These are phyloP conservation scores for Scyliorhinus canicula DNA, from an alignment of 2,797 vertebrate species.

Conservation along the genomic window DNA sequence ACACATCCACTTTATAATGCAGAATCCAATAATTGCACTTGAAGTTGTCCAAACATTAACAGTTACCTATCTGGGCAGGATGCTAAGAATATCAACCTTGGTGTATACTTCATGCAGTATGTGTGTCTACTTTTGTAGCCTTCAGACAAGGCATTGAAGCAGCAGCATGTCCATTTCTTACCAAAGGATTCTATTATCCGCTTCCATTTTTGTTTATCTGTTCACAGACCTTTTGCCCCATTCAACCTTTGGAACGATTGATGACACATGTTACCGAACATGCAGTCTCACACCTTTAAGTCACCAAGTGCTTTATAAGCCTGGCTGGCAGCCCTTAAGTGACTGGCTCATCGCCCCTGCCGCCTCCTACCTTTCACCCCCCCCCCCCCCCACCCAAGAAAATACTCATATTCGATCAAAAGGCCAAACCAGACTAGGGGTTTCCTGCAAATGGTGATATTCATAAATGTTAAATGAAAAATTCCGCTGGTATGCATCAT, in stretches of 20 bases:
- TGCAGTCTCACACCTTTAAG: no score
- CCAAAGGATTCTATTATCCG: not conserved
- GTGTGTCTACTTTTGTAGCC: not conserved
- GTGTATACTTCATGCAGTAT: not conserved
- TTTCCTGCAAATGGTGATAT: not conserved
- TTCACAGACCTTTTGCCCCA: not conserved
- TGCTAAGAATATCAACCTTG: not conserved
- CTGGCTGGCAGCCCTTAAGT: no score
- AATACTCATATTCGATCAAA: not conserved
- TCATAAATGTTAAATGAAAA: not conserved
- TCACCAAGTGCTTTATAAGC: no score
- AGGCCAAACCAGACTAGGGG: not conserved
- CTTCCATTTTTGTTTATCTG: not conserved
- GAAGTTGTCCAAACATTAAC: not conserved
- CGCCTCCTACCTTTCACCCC: no score
- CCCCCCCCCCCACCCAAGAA: not conserved
- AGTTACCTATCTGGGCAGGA: not conserved
- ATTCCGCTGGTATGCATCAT: not conserved
- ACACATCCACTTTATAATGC: no score
- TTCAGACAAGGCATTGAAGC: not conserved
- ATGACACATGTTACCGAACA: not conserved
- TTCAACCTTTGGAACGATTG: not conserved
- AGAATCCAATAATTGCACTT: not conserved
- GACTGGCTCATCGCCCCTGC: no score
- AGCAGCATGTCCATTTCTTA: not conserved